phyloP scores from a whole-genome alignment of 2,797 vertebrate genomes.

The Acanthornis magna region DNA sequence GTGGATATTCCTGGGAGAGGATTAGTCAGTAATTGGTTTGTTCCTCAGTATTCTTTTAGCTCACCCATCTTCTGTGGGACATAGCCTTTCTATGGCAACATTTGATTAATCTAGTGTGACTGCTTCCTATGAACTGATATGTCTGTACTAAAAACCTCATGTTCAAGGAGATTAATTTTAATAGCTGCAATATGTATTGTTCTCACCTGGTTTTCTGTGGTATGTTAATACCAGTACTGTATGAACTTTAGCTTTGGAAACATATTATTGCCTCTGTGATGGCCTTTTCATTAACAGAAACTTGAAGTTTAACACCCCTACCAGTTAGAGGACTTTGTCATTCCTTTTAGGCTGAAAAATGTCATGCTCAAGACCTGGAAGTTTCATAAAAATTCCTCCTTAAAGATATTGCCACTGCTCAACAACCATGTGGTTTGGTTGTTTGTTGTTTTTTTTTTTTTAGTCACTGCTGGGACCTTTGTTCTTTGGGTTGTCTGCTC shows the following conservation, averaged over 20 bases:
- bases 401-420: not conserved
- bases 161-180: not conserved
- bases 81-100: not conserved
- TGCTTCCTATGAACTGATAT: not conserved
- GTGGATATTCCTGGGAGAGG: not conserved
- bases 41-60: not conserved
- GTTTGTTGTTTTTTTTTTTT: not conserved
- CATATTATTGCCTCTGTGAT: not conserved
- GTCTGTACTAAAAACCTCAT: not conserved
- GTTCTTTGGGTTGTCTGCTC: not conserved
- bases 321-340: not conserved
- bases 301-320: not conserved
- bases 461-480: not conserved
- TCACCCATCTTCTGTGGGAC: not conserved
- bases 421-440: not conserved
- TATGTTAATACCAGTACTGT: not conserved
- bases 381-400: not conserved
- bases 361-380: not conserved
- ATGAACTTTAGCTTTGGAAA: not conserved
- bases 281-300: not conserved
- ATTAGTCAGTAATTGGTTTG: not conserved
- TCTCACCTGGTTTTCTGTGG: not conserved
- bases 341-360: not conserved
- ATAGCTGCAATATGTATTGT: not conserved
- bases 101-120: not conserved